Evolutionary conservation across 2,888 invertebrate genomes (phyloP), one percentile per base, ranked within the genome.

Genomic region (Lasioglossum marginatum): DNA sequence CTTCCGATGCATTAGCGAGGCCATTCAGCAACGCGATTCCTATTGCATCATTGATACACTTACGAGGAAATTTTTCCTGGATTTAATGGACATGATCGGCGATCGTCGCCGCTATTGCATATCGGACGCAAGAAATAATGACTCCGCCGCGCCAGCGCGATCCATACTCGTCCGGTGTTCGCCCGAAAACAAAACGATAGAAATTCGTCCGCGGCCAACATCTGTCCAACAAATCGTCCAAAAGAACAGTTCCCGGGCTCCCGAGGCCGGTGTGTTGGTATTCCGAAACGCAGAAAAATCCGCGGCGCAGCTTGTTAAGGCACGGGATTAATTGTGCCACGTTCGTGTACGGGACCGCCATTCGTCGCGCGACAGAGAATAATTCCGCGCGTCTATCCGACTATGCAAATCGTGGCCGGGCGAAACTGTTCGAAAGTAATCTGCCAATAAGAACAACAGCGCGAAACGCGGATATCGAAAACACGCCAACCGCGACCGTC

Each of bases 361-460:
- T 70, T 77, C 77, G 57, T n/a, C 52, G 16, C 72, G 72, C 43
- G 48, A 70, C 68, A 66, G 52, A n/a, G 70, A 77, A 82, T 83
- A 84, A 83, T 83, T 76, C 70, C 84, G 6, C 52, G 52, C 43
- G 34, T 70, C 77, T 78, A 74, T 77, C 48, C 75, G 63, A 27
- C 83, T 79, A 73, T 79, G 76, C 45, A 85, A 76, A 85, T 70
- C 70, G 60, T 1, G 27, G 40, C 43, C 16, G 45, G 16, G 45
- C 52, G 40, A 57, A 81, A 81, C 68, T 37, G 77, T 52, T 77
- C 70, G 80, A 77, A 70, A 85, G 85, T 85, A 85, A 85, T 84
- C 80, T 77, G 72, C 85, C 80, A 85, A 85, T 85, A 80, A 85
- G 80, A 85, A 84, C 77, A 85, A 80, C 79, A 75, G 45, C n/a